Percentiles rank a stretch among this genome's conserved stretches.
Conservation (phyloP, 2,113 vertebrate genomes). For the Tragulus kanchil region DNA sequence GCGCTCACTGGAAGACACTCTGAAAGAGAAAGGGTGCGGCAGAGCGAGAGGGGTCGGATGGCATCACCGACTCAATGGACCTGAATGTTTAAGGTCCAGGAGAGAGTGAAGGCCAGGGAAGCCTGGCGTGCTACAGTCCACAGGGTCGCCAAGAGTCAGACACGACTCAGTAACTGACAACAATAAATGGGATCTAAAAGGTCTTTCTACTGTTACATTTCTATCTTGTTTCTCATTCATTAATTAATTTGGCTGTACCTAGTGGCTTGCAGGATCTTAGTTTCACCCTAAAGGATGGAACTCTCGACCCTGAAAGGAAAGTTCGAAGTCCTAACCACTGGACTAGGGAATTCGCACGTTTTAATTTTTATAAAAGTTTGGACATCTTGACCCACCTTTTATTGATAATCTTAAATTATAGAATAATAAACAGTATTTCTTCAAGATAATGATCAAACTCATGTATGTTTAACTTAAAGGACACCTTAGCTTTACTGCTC, state of each 20-base stretch:
- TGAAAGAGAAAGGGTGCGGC: too few relatives aligned
- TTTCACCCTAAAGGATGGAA: not conserved
- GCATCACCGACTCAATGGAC: too few relatives aligned
- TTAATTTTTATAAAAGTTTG: slow-evolving; percentile 45
- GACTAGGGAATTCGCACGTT: not conserved
- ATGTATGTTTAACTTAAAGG: not conserved
- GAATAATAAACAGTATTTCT: not conserved
- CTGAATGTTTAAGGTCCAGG: too few relatives aligned
- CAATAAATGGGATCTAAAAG: not conserved
- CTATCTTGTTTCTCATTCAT: not conserved
- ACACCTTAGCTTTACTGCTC: not conserved
- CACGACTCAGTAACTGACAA: too few relatives aligned
- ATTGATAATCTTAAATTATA: not conserved
- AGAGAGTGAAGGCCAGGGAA: too few relatives aligned
- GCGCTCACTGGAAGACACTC: too few relatives aligned
- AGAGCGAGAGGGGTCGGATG: too few relatives aligned
- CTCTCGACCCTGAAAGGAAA: not conserved
- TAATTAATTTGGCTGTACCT: not conserved
- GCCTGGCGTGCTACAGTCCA: too few relatives aligned
- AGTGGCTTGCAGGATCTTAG: not conserved
- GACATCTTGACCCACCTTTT: not conserved
- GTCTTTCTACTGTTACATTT: slow-evolving; percentile 11
- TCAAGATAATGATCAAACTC: not conserved
- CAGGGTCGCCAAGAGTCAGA: too few relatives aligned
- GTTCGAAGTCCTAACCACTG: not conserved